Percentiles rank a stretch among this genome's conserved stretches.
phyloP scores from a whole-genome alignment of 2,113 vertebrate genomes.

The Sterna hirundo region DNA sequence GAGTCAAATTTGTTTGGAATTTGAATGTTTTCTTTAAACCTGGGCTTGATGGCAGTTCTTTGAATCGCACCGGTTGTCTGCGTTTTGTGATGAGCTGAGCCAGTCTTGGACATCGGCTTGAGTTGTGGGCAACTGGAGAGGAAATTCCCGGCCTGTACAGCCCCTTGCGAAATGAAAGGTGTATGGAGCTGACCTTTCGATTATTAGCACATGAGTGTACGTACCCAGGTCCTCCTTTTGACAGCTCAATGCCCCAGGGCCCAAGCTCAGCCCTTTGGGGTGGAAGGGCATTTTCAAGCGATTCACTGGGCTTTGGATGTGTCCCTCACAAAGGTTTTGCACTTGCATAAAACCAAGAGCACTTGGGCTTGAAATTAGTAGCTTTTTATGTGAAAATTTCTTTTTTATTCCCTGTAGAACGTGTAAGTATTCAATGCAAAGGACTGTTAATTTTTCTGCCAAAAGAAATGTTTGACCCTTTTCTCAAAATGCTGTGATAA shows the following conservation, averaged over 20 bases:
- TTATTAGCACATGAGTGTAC: background rate
- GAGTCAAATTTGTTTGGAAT: background rate
- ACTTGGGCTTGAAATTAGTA: background rate
- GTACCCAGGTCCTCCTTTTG: background rate
- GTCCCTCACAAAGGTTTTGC: background rate
- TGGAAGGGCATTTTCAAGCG: slow-evolving; percentile 5
- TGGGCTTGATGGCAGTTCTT: background rate
- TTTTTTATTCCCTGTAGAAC: background rate
- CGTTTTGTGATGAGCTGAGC: background rate
- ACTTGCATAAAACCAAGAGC: background rate
- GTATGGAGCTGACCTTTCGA: slow-evolving; percentile 19
- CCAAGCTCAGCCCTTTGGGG: background rate
- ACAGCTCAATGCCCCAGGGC: background rate
- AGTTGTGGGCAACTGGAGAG: background rate
- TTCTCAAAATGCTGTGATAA: background rate
- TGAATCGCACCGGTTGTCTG: background rate
- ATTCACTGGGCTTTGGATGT: background rate
- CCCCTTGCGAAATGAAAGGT: background rate
- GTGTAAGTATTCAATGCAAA: background rate
- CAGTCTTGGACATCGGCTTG: background rate
- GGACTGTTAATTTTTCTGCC: background rate
- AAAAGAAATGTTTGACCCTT: background rate
- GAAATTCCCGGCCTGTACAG: background rate
- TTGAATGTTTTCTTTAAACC: background rate
- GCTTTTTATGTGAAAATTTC: background rate